Percentiles rank a stretch among this genome's conserved stretches.
Evolutionary conservation across 2,797 vertebrate genomes (phyloP).

Genomic region (Loris lydekkerianus): DNA sequence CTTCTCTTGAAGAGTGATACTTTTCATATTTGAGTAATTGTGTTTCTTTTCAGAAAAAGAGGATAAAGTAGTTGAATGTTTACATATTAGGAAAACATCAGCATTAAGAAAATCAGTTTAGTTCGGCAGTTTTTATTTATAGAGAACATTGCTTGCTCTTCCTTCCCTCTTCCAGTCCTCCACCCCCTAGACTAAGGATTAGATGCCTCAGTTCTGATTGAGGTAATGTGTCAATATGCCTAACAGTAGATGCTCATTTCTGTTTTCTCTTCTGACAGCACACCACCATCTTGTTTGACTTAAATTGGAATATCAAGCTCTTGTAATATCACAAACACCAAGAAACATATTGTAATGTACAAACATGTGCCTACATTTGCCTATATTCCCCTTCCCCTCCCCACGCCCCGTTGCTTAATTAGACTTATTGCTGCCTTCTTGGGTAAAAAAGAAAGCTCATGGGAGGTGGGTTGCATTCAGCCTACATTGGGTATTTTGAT

Average conservation of each 20-base stretch:
- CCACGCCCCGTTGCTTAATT: slow-evolving; percentile 61
- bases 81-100: slow-evolving; percentile 44
- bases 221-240: slow-evolving; percentile 54
- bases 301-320: slow-evolving; percentile 77
- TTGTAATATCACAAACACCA: slow-evolving; percentile 72
- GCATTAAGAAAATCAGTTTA: slow-evolving; percentile 55
- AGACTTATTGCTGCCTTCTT: slow-evolving; percentile 70
- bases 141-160: slow-evolving; percentile 56
- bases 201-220: slow-evolving; percentile 65
- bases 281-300: slow-evolving; percentile 76
- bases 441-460: slow-evolving; percentile 72
- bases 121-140: slow-evolving; percentile 66
- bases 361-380: slow-evolving; percentile 74
- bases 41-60: slow-evolving; percentile 70
- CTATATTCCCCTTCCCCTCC: slow-evolving; percentile 9
- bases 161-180: background rate
- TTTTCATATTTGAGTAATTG: slow-evolving; percentile 61
- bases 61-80: slow-evolving; percentile 57
- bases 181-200: slow-evolving; percentile 56
- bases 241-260: slow-evolving; percentile 79
- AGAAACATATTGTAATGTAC: slow-evolving; percentile 77
- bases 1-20: slow-evolving; percentile 8
- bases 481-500: slow-evolving; percentile 70
- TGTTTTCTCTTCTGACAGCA: slow-evolving; percentile 71
- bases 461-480: slow-evolving; percentile 67